Evolutionary conservation across 2,888 invertebrate species (phyloP), one percentile per base, ranked within the genome.

Genomic region (Campoplex capitator): DNA sequence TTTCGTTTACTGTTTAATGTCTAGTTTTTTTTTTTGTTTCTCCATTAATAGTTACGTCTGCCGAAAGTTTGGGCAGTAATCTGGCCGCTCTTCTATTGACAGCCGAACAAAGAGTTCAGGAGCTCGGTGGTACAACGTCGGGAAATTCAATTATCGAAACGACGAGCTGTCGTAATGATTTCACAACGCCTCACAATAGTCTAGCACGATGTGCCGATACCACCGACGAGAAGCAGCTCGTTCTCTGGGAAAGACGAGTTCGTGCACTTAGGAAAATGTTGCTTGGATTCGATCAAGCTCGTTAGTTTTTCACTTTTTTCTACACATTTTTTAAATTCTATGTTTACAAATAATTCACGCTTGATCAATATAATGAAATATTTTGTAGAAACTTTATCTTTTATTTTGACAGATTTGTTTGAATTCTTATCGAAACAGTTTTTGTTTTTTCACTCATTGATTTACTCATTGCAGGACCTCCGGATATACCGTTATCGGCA

Each of bases 211-310:
- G 97, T 93, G 95, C 96, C 23, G 96, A 96, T 54, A 96, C 96
- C 18, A 97, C 97, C 92, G 96, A 96, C 89, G 98, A 98, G 93
- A 98, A 98, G 92, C 98, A 98, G 94, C 96, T 97, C 76, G 97
- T 97, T 88, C 96, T 98, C 78, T 98, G 98, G 98, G 98, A 98
- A 91, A 96, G 98, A 88, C 96, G 98, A 91, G 96, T 97, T 73
- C 96, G 97, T 92, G 96, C 97, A 0, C 95, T 98, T 65, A 97
- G 97, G 95, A 97, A 95, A 94, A 97, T 99, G 96, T 96, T 98
- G 56, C 95, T 97, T 48, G 98, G 98, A 71, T 98, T 98, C 95
- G 98, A 98, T 91, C 97, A 98, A 94, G 97, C 98, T 16, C 95
- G 96, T 96, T 93, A 95, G 96, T 91, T 42, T 42, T 42, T 9